These are phyloP conservation scores for Leucoraja ocellata DNA, from an alignment of 2,797 vertebrate genomes.

Conservation along the genomic window DNA sequence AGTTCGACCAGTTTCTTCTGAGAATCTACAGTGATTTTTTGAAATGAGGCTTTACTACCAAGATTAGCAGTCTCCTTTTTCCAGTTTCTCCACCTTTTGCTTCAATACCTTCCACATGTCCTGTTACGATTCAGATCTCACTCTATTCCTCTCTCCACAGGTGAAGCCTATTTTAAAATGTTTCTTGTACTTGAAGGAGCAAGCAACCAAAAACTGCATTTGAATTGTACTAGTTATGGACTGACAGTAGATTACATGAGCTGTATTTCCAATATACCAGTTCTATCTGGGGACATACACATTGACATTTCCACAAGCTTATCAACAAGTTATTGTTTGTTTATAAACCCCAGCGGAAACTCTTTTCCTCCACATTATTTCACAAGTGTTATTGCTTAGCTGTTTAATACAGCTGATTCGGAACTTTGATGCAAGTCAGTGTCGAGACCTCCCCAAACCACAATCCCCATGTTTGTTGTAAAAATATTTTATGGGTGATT, in stretches of 20 bases:
- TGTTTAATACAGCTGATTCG: background rate
- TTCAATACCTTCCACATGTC: background rate
- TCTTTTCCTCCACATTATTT: background rate
- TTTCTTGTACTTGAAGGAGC: background rate
- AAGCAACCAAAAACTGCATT: background rate
- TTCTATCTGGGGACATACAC: background rate
- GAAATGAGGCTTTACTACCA: too few relatives aligned
- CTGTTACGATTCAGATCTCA: too few relatives aligned
- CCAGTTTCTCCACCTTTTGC: background rate
- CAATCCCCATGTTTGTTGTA: background rate
- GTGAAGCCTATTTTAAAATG: background rate
- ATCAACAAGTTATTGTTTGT: background rate
- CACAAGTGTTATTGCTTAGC: background rate
- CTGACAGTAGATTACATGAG: background rate
- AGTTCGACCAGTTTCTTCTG: too few relatives aligned
- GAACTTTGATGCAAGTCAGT: background rate
- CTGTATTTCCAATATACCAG: background rate
- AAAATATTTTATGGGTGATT: background rate
- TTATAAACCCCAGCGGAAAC: background rate
- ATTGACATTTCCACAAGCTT: background rate
- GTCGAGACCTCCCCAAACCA: background rate
- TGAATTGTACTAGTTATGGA: background rate
- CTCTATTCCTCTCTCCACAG: background rate
- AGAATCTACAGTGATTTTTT: too few relatives aligned
- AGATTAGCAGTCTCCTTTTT: too few relatives aligned